Base-by-base conservation (phyloP, 2,888 invertebrate genomes). In the Pherbina coryleti region DNA sequence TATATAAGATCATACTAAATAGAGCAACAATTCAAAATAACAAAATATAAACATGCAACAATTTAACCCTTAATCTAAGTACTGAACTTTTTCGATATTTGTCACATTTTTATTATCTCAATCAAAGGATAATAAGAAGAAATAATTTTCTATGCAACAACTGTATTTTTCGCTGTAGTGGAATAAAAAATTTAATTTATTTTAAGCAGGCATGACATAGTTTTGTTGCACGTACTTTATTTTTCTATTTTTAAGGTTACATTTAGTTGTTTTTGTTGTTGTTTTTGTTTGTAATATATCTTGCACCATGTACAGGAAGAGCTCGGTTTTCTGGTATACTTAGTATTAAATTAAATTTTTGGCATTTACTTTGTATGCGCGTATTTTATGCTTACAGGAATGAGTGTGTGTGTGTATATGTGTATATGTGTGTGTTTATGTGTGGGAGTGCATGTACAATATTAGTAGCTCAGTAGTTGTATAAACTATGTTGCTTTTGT, bases 201-300 rank as follows among this genome's bases (percentile, higher is more conserved):
- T 74, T 74, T 64, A 74, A 64, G 28, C 25, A 64, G 51, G 74
- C 74, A 60, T 74, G 74, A 51, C 34, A 71, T 28, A 74, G 62
- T 64, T 51, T 51, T 22, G 28, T 28, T 51, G 53, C 64, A 64
- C 64, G 64, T 51, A 17, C 74, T 51, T 19, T 9, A 34, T 34
- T 19, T 51, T 34, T 31, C 11, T n/a, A 22, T n/a, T 49, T 11
- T 22, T 22, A 19, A 19, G 8, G 9, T 28, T 57, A n/a, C 31
- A n/a, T 19, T 17, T 5, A 4, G 14, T 60, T 14, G 25, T 9
- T 60, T 14, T 28, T 25, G 57, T 22, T 25, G 57, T 28, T 55
- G 7, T n/a, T 22, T 22, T 19, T 28, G 25, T 9, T 14, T 28
- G 57, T 28, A 55, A 22, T 22, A 60, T 28, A 25, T 8, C 57